Conservation (phyloP, 2,113 vertebrate species). For the Dasyprocta punctata region DNA sequence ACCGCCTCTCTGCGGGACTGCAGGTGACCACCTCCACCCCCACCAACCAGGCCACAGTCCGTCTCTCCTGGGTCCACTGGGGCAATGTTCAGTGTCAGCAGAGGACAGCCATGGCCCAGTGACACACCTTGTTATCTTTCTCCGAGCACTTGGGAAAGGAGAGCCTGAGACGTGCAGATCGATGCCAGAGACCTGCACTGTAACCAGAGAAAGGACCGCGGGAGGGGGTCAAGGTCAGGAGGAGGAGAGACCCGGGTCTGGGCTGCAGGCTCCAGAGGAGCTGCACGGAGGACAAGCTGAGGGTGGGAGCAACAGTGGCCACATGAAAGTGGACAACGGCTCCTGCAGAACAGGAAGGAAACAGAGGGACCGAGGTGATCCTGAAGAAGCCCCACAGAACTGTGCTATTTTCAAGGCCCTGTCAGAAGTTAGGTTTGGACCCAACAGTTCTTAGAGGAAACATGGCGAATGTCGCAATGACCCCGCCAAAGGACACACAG, state of each 20-base stretch:
- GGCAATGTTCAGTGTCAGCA: conserved; percentile 33
- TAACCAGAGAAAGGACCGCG: no score
- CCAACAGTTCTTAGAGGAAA: neutral
- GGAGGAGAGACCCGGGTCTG: no score
- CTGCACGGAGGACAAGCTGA: no score
- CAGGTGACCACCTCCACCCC: neutral
- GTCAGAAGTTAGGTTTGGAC: neutral
- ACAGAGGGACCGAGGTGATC: neutral
- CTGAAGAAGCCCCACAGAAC: neutral
- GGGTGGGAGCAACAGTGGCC: neutral
- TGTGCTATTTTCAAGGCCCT: neutral
- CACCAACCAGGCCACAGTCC: neutral
- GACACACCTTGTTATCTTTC: neutral
- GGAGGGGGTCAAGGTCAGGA: no score
- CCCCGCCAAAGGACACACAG: neutral
- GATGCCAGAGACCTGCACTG: no score
- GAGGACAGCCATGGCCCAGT: conserved; percentile 47
- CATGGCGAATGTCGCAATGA: neutral
- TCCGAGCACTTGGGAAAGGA: no score
- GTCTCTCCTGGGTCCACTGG: neutral
- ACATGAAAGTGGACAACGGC: neutral
- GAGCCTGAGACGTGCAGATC: no score
- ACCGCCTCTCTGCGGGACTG: neutral
- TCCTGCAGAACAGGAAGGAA: neutral
- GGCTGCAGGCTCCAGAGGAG: no score